These are phyloP conservation scores for Bettongia penicillata DNA, from an alignment of 2,113 vertebrate genomes.

Conservation along the genomic window DNA sequence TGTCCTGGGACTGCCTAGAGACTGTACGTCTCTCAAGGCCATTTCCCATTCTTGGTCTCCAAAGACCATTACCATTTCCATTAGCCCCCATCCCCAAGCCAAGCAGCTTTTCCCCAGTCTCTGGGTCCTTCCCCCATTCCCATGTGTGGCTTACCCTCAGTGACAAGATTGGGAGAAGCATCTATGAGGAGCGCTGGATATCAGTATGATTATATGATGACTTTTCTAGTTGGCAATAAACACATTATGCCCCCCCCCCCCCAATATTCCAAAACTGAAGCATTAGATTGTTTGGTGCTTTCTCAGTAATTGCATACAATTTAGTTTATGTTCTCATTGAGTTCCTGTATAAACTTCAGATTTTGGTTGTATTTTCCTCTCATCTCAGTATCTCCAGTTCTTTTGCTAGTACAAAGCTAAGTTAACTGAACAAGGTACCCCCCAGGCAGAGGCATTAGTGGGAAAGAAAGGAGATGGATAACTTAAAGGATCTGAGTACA, in stretches of 20 bases:
- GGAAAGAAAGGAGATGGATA: no score
- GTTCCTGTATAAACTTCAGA: not conserved
- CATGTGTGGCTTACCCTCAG: constrained; percentile 57
- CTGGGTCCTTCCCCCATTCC: constrained; percentile 10
- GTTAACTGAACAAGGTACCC: no score
- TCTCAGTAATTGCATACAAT: not conserved
- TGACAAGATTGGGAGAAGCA: constrained; percentile 19
- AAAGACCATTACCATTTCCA: not conserved
- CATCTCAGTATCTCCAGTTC: not conserved
- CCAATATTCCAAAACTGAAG: no score
- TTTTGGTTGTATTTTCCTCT: not conserved
- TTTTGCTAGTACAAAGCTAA: not conserved
- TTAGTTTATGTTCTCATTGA: not conserved
- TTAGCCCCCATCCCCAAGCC: not conserved
- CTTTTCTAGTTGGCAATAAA: constrained; percentile 68
- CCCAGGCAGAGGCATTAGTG: no score
- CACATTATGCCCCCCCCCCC: not conserved
- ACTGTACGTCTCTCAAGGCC: not conserved
- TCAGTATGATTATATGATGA: no score
- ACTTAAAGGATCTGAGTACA: no score
- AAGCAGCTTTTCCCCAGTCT: not conserved
- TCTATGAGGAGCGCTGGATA: not conserved
- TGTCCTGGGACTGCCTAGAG: not conserved
- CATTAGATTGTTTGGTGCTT: not conserved
- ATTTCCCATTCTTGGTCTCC: not conserved